phyloP scores from a whole-genome alignment of 2,797 vertebrate species.

The Smutsia gigantea region DNA sequence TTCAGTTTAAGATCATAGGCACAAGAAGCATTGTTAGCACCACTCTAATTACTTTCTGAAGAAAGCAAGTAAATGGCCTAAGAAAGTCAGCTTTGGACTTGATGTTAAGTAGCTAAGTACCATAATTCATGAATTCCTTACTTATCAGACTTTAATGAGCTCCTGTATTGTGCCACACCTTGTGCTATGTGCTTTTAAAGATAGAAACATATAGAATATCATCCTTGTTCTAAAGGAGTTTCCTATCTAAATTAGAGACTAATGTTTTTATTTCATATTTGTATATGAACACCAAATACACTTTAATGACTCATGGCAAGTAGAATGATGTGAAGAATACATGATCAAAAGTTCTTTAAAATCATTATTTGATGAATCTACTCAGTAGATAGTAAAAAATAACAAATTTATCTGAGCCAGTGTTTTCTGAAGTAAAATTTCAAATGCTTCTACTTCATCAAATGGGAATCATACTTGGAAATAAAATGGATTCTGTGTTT shows the following conservation, averaged over 20 bases:
- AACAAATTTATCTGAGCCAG: neutral
- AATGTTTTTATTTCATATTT: constrained; percentile 41
- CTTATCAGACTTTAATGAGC: neutral
- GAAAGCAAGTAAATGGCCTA: neutral
- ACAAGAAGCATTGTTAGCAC: neutral
- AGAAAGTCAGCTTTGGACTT: neutral
- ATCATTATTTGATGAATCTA: constrained; percentile 23
- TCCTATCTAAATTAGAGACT: neutral
- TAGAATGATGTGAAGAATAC: constrained; percentile 18
- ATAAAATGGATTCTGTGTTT: neutral
- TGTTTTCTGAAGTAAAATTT: constrained; percentile 39
- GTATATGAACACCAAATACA: neutral
- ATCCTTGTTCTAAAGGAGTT: neutral
- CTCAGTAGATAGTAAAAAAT: neutral
- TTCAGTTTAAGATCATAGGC: neutral
- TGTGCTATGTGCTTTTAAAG: neutral
- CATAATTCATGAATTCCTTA: neutral
- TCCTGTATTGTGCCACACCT: neutral
- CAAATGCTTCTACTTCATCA: neutral
- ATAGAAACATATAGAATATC: neutral
- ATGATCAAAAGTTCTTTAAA: neutral
- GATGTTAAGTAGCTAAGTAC: neutral
- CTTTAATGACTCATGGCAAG: neutral
- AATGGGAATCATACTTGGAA: neutral
- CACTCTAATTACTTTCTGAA: neutral